Evolutionary conservation across 2,113 vertebrate genomes (phyloP), one percentile per base, ranked within the genome.

Genomic region (Melanerpes formicivorus): DNA sequence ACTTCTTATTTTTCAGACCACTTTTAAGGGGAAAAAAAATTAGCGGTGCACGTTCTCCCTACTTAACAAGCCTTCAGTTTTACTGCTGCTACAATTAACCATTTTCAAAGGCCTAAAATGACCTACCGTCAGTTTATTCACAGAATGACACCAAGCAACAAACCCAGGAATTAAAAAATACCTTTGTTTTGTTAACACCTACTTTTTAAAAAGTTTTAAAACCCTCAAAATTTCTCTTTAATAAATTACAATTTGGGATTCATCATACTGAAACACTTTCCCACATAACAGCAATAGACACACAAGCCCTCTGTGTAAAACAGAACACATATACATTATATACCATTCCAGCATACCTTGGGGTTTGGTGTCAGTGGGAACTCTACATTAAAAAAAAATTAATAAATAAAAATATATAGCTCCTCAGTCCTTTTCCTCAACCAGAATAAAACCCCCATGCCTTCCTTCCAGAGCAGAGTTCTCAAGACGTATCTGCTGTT

Each of bases 11-110:
- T n/a, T 25, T 26, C 11, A 56, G 18, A 9, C 1, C 5, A 8
- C 63, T 89, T 46, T 91, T 86, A 88, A 91, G 58, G 70, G 10
- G 74, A 95, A 93, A 84, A 86, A 56, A 93, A 84, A 86, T 50
- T 91, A 92, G 81, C 77, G 90, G 92, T 90, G 85, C 78, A 26
- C 94, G 64, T 90, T 93, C 87, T 93, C 85, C 79, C n/a, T 84
- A 72, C 69, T 95, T 96, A 94, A 88, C 80, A 80, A 87, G 71
- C 73, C 86, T 90, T 80, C 69, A 77, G 27, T 90, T 97, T 94
- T 88, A 96, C 63, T 87, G 83, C 80, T 67, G 50, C 55, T 52
- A 58, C 42, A 84, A 87, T 95, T 95, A 90, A 91, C 81, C 80
- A 64, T 90, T 93, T 80, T 85, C 88, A 87, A 59, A 88, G 79